Conservation (phyloP, 2,113 vertebrate genomes). For the Archilochus colubris region DNA sequence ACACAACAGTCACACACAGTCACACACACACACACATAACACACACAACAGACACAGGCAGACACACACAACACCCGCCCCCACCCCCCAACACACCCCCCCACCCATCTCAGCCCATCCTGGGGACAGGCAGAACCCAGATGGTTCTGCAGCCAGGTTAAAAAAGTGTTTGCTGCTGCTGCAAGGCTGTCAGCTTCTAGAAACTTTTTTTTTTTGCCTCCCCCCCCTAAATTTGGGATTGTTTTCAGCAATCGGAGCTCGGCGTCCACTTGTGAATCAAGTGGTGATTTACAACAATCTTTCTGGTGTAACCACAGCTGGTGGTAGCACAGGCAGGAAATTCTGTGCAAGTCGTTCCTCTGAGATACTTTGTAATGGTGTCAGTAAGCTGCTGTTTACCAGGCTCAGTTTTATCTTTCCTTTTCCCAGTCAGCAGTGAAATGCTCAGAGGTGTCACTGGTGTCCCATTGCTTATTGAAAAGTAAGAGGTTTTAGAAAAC, state of each 20-base stretch:
- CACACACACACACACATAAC: too few species aligned
- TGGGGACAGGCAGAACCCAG: too few species aligned
- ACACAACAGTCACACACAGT: too few species aligned
- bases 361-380: fast-evolving
- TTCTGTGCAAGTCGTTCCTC: too few species aligned
- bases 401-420: not conserved
- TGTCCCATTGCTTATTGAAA: not conserved
- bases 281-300: fast-evolving
- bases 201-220: too few species aligned
- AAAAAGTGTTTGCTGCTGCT: not conserved
- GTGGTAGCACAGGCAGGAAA: not conserved
- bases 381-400: not conserved
- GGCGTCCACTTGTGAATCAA: fast-evolving
- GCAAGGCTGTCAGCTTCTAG: not conserved
- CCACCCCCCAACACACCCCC: too few species aligned
- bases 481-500: not conserved
- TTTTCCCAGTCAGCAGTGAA: not conserved
- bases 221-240: too few species aligned
- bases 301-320: not conserved
- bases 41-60: too few species aligned
- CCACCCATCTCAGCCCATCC: too few species aligned
- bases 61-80: too few species aligned
- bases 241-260: fast-evolving
- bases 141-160: not conserved
- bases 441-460: not conserved